A percentile compares a stretch with the other conserved stretches of the same genome.
Evolutionary conservation across 2,888 invertebrate species (phyloP).

Genomic region (Dastarcus helophoroides): DNA sequence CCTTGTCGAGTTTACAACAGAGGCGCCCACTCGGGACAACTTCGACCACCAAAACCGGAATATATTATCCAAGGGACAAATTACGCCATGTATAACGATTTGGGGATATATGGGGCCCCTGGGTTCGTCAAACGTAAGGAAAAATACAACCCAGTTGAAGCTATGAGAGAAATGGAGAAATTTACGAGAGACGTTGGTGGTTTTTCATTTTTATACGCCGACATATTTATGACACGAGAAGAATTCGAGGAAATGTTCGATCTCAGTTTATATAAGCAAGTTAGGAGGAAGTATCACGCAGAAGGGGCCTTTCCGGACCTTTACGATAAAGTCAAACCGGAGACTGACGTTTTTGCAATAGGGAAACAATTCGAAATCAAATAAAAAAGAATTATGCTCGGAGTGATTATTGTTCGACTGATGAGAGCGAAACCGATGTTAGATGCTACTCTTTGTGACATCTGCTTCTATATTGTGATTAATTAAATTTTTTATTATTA

Average conservation of each 20-base stretch:
- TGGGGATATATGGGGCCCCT: constrained; percentile 59
- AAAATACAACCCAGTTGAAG: constrained; percentile 50
- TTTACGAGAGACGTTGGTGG: constrained; percentile 57
- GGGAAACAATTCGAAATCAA: constrained; percentile 31
- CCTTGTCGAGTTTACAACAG: constrained; percentile 56
- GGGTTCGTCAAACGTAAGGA: constrained; percentile 46
- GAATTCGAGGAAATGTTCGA: constrained; percentile 62
- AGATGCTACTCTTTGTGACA: too few relatives aligned
- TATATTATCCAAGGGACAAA: constrained; percentile 52
- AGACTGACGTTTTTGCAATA: constrained; percentile 51
- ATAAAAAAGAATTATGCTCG: too few relatives aligned
- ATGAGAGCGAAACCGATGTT: too few relatives aligned
- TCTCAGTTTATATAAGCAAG: constrained; percentile 48
- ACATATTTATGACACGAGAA: constrained; percentile 53
- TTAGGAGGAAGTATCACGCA: constrained; percentile 47
- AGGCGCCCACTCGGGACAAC: constrained; percentile 46
- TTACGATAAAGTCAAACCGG: constrained; percentile 56
- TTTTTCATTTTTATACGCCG: constrained; percentile 57
- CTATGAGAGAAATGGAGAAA: constrained; percentile 59
- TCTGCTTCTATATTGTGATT: too few relatives aligned
- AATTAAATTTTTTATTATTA: too few relatives aligned
- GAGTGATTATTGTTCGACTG: too few relatives aligned
- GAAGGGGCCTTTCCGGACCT: constrained; percentile 51
- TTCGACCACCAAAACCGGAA: constrained; percentile 43
- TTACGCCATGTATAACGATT: constrained; percentile 60